Conservation (phyloP, 2,888 invertebrate species). For the Erynnis tages region DNA sequence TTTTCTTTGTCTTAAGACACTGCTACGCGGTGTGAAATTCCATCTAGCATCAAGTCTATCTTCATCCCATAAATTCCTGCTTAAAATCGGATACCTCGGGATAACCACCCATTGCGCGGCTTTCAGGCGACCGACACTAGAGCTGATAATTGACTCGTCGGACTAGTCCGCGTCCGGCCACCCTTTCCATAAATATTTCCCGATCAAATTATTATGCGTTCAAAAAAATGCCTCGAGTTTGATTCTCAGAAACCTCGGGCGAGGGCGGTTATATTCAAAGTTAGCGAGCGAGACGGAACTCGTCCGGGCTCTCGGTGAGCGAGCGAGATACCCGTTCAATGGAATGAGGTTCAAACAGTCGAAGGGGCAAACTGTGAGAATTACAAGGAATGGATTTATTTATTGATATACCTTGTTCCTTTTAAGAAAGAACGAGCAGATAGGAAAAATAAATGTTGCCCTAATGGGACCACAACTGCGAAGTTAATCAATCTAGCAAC, state of each 20-base stretch:
- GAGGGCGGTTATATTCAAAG: constrained; percentile 76
- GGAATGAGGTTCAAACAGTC: constrained; percentile 73
- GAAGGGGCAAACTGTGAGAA: constrained; percentile 72
- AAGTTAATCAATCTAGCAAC: constrained; percentile 14
- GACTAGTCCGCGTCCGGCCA: constrained; percentile 66
- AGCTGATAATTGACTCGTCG: constrained; percentile 77
- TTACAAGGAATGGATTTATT: constrained; percentile 78
- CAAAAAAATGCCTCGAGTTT: constrained; percentile 77
- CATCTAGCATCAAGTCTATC: constrained; percentile 48
- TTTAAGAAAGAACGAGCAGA: constrained; percentile 61
- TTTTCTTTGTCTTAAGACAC: too few relatives aligned
- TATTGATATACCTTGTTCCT: constrained; percentile 74
- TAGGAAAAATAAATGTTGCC: constrained; percentile 53
- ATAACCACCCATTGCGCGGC: constrained; percentile 69
- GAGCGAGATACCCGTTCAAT: constrained; percentile 59
- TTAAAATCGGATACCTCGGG: constrained; percentile 45
- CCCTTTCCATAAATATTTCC: constrained; percentile 81
- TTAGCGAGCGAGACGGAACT: constrained; percentile 49
- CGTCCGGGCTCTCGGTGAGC: constrained; percentile 35
- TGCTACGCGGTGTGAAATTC: constrained; percentile 73
- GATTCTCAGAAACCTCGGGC: constrained; percentile 68
- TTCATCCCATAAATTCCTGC: constrained; percentile 66
- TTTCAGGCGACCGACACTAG: constrained; percentile 59
- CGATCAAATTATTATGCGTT: constrained; percentile 79
- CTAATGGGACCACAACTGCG: constrained; percentile 39